Base-by-base conservation (phyloP, 2,888 invertebrate species). In the Lymantria dispar region DNA sequence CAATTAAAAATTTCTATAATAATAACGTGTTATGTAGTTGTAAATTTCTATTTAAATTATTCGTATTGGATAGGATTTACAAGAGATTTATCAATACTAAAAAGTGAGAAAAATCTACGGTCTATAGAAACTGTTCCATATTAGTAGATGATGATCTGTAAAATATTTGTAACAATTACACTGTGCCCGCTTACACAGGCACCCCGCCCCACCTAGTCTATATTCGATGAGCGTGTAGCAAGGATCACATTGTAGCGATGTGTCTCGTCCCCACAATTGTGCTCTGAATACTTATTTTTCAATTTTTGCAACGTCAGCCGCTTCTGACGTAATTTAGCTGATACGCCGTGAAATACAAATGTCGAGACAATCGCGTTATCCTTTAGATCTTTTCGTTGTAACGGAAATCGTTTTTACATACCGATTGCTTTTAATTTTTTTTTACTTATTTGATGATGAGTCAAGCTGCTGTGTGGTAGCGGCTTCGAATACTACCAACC, bases 251-350 rank as follows among this genome's bases (percentile, higher is more conserved):
- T 63, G 56, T 41, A 52, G 58, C 55, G 58, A 64, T 66, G 72
- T 68, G 68, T 71, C 67, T 66, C 64, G 57, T 56, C 70, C 64
- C 64, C 43, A 45, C 52, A 38, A 43, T 43, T 73, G 72, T 74
- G 79, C 62, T 52, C 67, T 62, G 83, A 80, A 84, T 85, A 80
- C 77, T 80, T 83, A 83, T 78, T 80, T 83, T 83, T 81, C 83
- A 83, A 83, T 83, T 83, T 80, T 68, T 76, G 70, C 67, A 47
- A 59, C 68, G 63, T 65, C 66, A 68, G 43, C 57, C 52, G 40
- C 29, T 45, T 59, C 57, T 69, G 76, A 69, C 67, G 56, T 72
- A 78, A 73, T 77, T 70, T 62, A 66, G 67, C 60, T 47, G 57
- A 61, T 62, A 57, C 59, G 50, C 22, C 15, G n/a, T 48, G 48